These are phyloP conservation scores for Erynnis tages DNA, from an alignment of 2,888 invertebrate genomes.

Conservation along the genomic window DNA sequence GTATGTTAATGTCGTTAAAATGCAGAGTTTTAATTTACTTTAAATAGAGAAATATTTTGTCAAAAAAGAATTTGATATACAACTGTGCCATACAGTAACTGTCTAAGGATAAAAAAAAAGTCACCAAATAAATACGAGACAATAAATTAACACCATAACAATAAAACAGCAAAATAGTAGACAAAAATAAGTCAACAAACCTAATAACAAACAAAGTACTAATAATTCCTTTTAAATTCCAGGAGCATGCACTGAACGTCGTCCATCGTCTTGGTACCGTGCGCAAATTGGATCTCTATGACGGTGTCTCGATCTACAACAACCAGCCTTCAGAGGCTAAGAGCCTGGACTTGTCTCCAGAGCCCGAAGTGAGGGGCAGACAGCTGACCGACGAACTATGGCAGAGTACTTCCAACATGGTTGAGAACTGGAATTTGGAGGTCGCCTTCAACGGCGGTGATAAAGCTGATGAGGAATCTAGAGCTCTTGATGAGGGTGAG, in stretches of 20 bases:
- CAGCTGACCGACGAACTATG: constrained; percentile 62
- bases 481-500: constrained; percentile 60
- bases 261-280: constrained; percentile 58
- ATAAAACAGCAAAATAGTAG: background rate
- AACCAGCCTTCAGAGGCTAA: constrained; percentile 58
- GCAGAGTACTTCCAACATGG: constrained; percentile 57
- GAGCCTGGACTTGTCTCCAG: constrained; percentile 59
- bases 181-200: background rate
- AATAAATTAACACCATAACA: too few species aligned
- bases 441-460: constrained; percentile 53
- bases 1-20: too few species aligned
- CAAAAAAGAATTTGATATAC: too few species aligned
- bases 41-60: too few species aligned
- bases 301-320: constrained; percentile 64
- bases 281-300: constrained; percentile 57
- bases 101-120: too few species aligned
- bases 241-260: constrained; percentile 71
- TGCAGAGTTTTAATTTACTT: too few species aligned
- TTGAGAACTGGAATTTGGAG: constrained; percentile 63
- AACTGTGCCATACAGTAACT: too few species aligned
- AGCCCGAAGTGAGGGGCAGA: constrained; percentile 53
- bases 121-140: too few species aligned
- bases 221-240: constrained; percentile 34
- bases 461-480: constrained; percentile 57
- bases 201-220: background rate